phyloP scores from a whole-genome alignment of 2,888 invertebrate genomes.

The Octonoba sinensis region DNA sequence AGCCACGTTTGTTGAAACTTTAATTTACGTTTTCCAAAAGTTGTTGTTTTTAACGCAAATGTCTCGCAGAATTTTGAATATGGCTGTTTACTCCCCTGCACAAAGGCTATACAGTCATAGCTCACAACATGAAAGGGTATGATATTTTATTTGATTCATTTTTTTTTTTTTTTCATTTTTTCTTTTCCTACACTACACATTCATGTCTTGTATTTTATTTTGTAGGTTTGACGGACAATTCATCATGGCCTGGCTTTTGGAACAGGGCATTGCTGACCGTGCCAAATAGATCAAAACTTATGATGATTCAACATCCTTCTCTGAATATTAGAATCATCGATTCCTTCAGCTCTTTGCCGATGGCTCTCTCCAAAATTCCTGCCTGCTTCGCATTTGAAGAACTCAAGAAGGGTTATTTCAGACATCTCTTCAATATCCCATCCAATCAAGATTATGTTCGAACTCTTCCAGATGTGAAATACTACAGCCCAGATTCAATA shows the following conservation, averaged over 20 bases:
- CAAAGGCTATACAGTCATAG: slow-evolving; percentile 23
- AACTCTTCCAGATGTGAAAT: neutral
- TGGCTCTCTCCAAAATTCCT: slow-evolving; percentile 21
- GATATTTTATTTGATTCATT: neutral
- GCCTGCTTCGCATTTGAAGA: neutral
- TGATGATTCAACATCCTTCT: neutral
- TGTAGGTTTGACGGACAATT: slow-evolving; percentile 39
- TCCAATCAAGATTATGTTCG: neutral
- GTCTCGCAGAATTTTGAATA: neutral
- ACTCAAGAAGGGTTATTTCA: slow-evolving; percentile 24
- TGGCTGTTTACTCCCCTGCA: neutral
- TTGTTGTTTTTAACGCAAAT: too few relatives aligned
- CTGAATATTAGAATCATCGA: slow-evolving; percentile 5
- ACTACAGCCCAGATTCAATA: slow-evolving; percentile 14
- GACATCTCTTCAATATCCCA: slow-evolving; percentile 19
- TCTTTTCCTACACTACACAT: too few relatives aligned
- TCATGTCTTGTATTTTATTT: neutral
- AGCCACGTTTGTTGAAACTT: too few relatives aligned
- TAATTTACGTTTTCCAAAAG: too few relatives aligned
- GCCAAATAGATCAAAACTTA: neutral
- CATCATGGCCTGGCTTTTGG: neutral
- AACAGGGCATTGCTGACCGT: slow-evolving; percentile 1
- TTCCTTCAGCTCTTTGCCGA: slow-evolving; percentile 19
- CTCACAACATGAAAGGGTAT: slow-evolving; percentile 19
- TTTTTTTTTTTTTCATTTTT: neutral